Conservation (phyloP, 2,888 invertebrate genomes). For the Erpobdella octoculata region DNA sequence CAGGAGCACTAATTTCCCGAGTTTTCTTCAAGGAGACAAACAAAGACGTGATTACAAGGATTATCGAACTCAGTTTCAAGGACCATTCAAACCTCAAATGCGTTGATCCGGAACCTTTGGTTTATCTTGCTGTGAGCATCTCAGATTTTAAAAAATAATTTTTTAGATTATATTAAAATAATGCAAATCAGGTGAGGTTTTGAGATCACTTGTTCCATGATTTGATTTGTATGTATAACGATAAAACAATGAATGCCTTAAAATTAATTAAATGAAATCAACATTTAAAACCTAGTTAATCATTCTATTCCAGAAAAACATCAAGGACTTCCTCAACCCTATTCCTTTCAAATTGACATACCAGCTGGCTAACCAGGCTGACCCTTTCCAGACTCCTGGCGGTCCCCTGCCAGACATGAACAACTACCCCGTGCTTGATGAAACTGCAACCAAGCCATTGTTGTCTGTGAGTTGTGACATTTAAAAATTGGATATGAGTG, state of each 20-base stretch:
- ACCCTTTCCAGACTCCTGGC: constrained; percentile 37
- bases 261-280: too few species aligned
- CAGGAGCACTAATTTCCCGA: constrained; percentile 30
- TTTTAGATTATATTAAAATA: too few species aligned
- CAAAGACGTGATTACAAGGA: background rate
- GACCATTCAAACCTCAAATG: too few species aligned
- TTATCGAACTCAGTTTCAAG: background rate
- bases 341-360: constrained; percentile 70
- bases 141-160: too few species aligned
- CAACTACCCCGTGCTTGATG: constrained; percentile 77
- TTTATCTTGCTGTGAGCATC: too few species aligned
- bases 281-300: too few species aligned
- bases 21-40: constrained; percentile 33
- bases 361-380: constrained; percentile 57
- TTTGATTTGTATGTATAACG: too few species aligned
- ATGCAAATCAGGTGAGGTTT: too few species aligned
- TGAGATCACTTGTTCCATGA: too few species aligned
- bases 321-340: constrained; percentile 53
- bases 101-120: too few species aligned
- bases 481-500: background rate
- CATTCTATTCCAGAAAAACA: constrained; percentile 41
- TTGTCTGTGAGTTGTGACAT: background rate
- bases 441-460: constrained; percentile 44
- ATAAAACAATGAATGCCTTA: too few species aligned
- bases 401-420: constrained; percentile 63